These are phyloP conservation scores for Scaptomyza montana DNA, from an alignment of 1,140 invertebrate species.

Conservation along the genomic window DNA sequence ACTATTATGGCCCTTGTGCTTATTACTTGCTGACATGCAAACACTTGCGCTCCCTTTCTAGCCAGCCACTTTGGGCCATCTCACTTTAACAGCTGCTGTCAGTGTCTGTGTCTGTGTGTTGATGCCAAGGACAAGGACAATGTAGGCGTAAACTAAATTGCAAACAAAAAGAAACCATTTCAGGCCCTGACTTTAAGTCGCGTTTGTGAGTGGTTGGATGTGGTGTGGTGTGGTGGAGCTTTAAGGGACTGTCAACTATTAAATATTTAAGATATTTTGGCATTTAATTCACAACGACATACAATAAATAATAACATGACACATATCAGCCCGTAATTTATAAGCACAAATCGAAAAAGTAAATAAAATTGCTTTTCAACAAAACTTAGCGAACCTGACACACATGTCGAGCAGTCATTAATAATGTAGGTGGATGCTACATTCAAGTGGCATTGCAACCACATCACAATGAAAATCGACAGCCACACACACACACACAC, in stretches of 20 bases:
- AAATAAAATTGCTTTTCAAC: constrained; percentile 82
- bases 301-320: constrained; percentile 82
- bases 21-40: constrained; percentile 82
- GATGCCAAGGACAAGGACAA: constrained; percentile 76
- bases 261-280: constrained; percentile 79
- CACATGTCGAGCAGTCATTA: constrained; percentile 80
- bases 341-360: constrained; percentile 73
- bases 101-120: constrained; percentile 16
- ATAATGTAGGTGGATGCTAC: constrained; percentile 71
- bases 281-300: constrained; percentile 73
- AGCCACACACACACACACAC: constrained; percentile 21
- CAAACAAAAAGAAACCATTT: not conserved
- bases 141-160: constrained; percentile 30
- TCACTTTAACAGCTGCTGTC: constrained; percentile 3
- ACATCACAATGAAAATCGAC: constrained; percentile 64
- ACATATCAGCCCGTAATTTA: constrained; percentile 60
- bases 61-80: constrained; percentile 2
- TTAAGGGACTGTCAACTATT: constrained; percentile 56
- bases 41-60: constrained; percentile 60
- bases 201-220: constrained; percentile 4
- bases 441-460: constrained; percentile 36
- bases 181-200: constrained; percentile 18
- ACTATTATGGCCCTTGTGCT: constrained; percentile 82
- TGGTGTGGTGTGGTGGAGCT: constrained; percentile 12
- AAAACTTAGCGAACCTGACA: constrained; percentile 78